Percentiles rank a stretch among this genome's conserved stretches.
These are phyloP conservation scores for Oegoconia quadripuncta DNA, from an alignment of 2,888 invertebrate species.

Conservation along the genomic window DNA sequence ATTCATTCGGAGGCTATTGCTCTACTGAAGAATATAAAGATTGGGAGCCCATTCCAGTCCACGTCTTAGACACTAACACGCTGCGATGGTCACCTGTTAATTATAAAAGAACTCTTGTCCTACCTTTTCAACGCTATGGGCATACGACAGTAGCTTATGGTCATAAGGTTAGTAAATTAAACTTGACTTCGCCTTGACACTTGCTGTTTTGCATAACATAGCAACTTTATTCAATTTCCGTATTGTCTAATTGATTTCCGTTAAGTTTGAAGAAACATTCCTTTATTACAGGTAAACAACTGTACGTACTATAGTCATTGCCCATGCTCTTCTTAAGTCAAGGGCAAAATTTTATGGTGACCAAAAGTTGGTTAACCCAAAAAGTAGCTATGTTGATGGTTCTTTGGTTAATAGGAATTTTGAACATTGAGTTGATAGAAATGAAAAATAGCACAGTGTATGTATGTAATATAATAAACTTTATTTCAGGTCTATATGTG, in stretches of 20 bases:
- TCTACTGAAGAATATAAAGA: constrained; percentile 89
- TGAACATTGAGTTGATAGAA: neutral
- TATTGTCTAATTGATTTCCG: too few relatives aligned
- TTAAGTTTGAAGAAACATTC: too few relatives aligned
- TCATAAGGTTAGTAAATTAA: constrained; percentile 79
- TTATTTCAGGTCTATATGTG: constrained; percentile 85
- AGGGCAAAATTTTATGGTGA: too few relatives aligned
- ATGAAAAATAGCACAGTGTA: neutral
- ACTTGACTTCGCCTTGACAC: too few relatives aligned
- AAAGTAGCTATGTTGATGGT: too few relatives aligned
- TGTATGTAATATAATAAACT: constrained; percentile 1
- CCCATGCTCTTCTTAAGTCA: too few relatives aligned
- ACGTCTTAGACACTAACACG: constrained; percentile 88
- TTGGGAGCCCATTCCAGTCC: constrained; percentile 90
- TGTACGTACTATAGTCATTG: too few relatives aligned
- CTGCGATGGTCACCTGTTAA: constrained; percentile 79
- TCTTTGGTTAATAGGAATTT: neutral
- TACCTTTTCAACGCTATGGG: constrained; percentile 93
- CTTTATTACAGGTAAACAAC: too few relatives aligned
- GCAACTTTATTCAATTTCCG: too few relatives aligned
- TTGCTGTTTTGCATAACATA: too few relatives aligned
- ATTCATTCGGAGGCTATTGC: constrained; percentile 95
- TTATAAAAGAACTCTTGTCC: constrained; percentile 70
- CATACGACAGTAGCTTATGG: constrained; percentile 92
- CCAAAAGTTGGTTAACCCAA: neutral